Evolutionary conservation across 2,888 invertebrate species (phyloP).

Genomic region (Priocnemis perturbator): DNA sequence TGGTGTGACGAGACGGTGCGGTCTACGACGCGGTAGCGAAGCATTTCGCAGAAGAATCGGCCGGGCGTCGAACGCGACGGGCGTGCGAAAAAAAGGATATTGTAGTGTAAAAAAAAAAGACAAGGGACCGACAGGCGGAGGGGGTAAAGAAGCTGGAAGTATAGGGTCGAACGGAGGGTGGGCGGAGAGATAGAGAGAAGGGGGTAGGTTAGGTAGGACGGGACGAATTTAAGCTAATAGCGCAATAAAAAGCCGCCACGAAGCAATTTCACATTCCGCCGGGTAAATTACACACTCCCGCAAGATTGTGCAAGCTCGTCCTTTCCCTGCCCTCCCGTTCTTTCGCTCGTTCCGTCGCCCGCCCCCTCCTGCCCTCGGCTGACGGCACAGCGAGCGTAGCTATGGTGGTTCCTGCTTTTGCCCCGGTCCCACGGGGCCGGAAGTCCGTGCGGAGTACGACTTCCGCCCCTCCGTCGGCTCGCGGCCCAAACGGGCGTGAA

Average conservation of each 20-base stretch:
- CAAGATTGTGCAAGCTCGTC: conserved; percentile 56
- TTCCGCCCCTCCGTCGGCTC: conserved; percentile 49
- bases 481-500: conserved; percentile 52
- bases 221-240: conserved; percentile 43
- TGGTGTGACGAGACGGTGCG: neutral
- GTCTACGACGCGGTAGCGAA: conserved; percentile 12
- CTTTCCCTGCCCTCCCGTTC: conserved; percentile 32
- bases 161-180: neutral
- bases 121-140: conserved; percentile 3
- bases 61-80: neutral
- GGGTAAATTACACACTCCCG: conserved; percentile 57
- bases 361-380: neutral
- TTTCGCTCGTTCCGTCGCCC: conserved; percentile 1
- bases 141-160: neutral
- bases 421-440: conserved; percentile 34
- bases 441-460: conserved; percentile 46
- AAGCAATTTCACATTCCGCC: conserved; percentile 60
- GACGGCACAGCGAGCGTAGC: neutral
- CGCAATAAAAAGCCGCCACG: conserved; percentile 47
- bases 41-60: neutral
- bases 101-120: neutral
- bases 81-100: conserved; percentile 7
- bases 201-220: too few species aligned
- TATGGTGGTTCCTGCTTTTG: conserved; percentile 19
- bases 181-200: too few species aligned